These are phyloP conservation scores for Micropoecilia bifurca DNA, from an alignment of 2,797 vertebrate genomes.

Conservation along the genomic window DNA sequence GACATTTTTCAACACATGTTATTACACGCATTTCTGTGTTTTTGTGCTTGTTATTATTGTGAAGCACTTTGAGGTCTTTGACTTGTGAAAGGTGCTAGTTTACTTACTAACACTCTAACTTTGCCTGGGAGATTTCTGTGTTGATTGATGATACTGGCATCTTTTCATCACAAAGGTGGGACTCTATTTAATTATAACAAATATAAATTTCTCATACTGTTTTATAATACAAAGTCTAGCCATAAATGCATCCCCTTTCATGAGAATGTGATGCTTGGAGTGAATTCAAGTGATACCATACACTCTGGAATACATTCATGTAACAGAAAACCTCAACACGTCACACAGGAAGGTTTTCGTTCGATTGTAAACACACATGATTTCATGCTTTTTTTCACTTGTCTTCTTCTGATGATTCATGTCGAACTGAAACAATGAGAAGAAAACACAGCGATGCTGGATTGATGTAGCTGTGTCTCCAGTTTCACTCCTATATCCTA, in stretches of 20 bases:
- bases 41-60: background rate
- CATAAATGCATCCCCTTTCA: background rate
- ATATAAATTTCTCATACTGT: background rate
- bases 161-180: background rate
- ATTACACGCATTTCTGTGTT: background rate
- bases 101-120: background rate
- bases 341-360: background rate
- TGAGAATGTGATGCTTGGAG: background rate
- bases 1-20: background rate
- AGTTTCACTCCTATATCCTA: background rate
- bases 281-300: background rate
- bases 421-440: background rate
- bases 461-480: background rate
- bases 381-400: background rate
- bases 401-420: background rate
- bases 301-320: background rate
- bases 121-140: background rate
- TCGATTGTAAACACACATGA: background rate
- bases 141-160: background rate
- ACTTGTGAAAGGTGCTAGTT: background rate
- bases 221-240: background rate
- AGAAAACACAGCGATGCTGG: background rate
- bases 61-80: background rate
- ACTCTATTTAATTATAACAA: background rate
- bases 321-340: background rate